Base-by-base conservation (phyloP, 2,888 invertebrate genomes). In the Leuctra nigra region DNA sequence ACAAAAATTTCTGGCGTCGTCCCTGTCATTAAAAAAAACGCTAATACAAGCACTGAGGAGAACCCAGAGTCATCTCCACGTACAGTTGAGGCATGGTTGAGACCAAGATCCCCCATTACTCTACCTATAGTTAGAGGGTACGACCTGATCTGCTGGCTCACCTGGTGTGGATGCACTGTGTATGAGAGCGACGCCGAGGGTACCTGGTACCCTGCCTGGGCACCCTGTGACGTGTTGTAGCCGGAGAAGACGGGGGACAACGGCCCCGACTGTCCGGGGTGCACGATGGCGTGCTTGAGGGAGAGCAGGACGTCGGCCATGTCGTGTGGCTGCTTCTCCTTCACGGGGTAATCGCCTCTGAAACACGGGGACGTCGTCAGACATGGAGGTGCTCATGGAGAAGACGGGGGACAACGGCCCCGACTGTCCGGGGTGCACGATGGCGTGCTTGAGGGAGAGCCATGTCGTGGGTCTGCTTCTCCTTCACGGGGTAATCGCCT, bases 401-500 rank as follows among this genome's bases (percentile, higher is more conserved):
- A 65, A 14, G 77, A 77, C 46, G 75, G 66, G 64, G 72, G 57
- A 57, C n/a, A 62, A 50, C 29, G 59, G 52, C 18, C 61, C 53
- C 65, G 63, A 72, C 69, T 75, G 77, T 63, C 83, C 86, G 11
- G 90, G 87, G 71, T 90, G 89, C 35, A 91, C 87, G 57, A 91
- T 89, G 41, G 91, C 89, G 70, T 91, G 90, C 70, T 92, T 92
- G 65, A 92, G 75, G n/a, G 0, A 91, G 90, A n/a, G 91, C 90
- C 66, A 91, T 86, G 67, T 90, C 90, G 66, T 83, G 73, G 2
- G 60, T 60, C 35, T 64, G 61, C 62, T 64, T 56, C 63, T 56
- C 46, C 62, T 58, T 60, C 59, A 44, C 52, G 16, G 57, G 38
- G 14, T 56, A 54, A 16, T 57, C 55, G n/a, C 35, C 22, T 13